These are phyloP conservation scores for Anoplolepis gracilipes DNA, from an alignment of 1,140 invertebrate genomes.

Conservation along the genomic window DNA sequence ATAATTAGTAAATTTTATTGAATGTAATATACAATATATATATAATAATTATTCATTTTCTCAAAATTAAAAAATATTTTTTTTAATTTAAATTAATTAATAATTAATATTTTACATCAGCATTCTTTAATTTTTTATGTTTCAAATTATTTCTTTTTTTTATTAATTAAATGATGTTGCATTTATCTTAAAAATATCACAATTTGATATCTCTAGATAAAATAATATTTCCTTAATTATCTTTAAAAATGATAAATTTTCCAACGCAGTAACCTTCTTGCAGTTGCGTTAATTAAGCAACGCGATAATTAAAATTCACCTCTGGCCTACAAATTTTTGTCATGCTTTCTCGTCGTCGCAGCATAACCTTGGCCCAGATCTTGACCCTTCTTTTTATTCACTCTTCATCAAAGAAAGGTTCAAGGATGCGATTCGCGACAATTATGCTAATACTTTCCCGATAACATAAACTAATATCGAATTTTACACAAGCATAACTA, in stretches of 20 bases:
- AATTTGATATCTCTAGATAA: neutral
- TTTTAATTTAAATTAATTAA: too few species aligned
- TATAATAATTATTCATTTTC: too few species aligned
- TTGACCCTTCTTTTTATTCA: slow-evolving; percentile 71
- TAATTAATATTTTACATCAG: too few species aligned
- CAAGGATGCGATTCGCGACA: slow-evolving; percentile 1
- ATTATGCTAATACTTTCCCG: neutral
- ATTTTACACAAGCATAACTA: neutral
- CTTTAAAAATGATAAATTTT: neutral
- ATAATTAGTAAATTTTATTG: neutral
- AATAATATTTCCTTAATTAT: neutral
- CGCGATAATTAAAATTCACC: slow-evolving; percentile 15
- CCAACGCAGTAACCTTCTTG: neutral
- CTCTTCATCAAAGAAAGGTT: neutral
- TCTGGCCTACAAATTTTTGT: slow-evolving; percentile 5
- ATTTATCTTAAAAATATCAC: neutral
- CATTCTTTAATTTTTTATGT: neutral
- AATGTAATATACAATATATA: too few species aligned
- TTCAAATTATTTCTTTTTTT: neutral
- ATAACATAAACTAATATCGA: slow-evolving; percentile 16
- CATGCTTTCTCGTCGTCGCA: slow-evolving; percentile 2
- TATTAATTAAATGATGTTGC: neutral
- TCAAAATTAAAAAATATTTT: neutral
- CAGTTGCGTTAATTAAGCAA: neutral
- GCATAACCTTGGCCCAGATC: slow-evolving; percentile 74